Percentiles rank a stretch among this genome's conserved stretches.
Evolutionary conservation across 2,888 invertebrate genomes (phyloP).

Genomic region (Petrophora chlorosata): DNA sequence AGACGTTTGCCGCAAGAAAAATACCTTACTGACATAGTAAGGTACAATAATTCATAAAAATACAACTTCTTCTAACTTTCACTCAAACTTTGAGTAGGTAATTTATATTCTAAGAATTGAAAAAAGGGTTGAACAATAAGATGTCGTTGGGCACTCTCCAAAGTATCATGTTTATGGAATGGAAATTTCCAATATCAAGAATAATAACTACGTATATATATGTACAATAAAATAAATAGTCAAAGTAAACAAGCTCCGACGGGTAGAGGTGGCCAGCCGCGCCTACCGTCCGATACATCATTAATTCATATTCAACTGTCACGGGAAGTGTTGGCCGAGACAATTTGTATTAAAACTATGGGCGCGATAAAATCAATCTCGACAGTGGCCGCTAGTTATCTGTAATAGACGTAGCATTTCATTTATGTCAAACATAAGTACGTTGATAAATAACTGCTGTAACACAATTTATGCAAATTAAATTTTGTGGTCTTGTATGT

Average conservation of each 20-base stretch:
- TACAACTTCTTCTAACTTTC: no score
- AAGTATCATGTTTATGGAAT: neutral
- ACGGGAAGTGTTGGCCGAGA: constrained; percentile 58
- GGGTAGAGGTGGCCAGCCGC: constrained; percentile 26
- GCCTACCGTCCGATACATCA: constrained; percentile 53
- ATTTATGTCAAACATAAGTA: constrained; percentile 35
- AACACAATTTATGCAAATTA: constrained; percentile 21
- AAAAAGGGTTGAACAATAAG: no score
- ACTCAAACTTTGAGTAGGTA: no score
- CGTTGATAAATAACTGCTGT: constrained; percentile 29
- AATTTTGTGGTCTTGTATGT: neutral
- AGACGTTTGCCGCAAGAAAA: no score
- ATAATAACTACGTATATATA: neutral
- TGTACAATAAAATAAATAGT: neutral
- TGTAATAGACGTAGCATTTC: constrained; percentile 34
- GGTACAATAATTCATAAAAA: no score
- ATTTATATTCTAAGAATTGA: no score
- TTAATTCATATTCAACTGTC: constrained; percentile 63
- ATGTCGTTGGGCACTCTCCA: no score
- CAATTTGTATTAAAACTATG: constrained; percentile 44
- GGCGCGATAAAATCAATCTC: constrained; percentile 37
- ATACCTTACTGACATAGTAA: no score
- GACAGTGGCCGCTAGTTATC: constrained; percentile 30
- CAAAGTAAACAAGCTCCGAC: constrained; percentile 17
- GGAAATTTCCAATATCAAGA: no score